These are phyloP conservation scores for Sorex araneus DNA, from an alignment of 2,113 vertebrate species.

Conservation along the genomic window DNA sequence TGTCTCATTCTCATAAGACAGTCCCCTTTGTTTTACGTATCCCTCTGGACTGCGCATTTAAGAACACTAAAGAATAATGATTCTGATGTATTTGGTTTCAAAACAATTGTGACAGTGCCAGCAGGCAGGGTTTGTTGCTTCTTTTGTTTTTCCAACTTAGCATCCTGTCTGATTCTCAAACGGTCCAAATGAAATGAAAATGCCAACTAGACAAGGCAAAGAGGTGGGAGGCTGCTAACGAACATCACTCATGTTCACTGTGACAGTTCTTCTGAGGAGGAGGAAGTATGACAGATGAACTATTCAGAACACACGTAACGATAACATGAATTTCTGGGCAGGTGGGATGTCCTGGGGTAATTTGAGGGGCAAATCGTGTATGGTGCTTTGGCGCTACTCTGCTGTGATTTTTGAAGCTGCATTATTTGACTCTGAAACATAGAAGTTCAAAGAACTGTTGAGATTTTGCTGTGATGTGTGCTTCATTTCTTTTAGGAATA, in stretches of 20 bases:
- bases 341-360: neutral
- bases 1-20: slow-evolving; percentile 28
- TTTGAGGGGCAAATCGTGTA: neutral
- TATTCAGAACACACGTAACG: neutral
- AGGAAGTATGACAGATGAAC: neutral
- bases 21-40: slow-evolving; percentile 23
- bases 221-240: neutral
- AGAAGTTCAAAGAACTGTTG: slow-evolving; percentile 25
- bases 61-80: slow-evolving; percentile 31
- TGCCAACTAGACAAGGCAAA: neutral
- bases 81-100: slow-evolving; percentile 38
- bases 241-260: neutral
- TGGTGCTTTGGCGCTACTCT: neutral
- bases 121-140: neutral
- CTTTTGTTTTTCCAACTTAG: slow-evolving; percentile 18
- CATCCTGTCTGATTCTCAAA: neutral
- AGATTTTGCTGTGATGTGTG: slow-evolving; percentile 9
- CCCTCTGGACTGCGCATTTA: neutral
- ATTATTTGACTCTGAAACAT: slow-evolving; percentile 3
- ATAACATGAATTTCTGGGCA: neutral
- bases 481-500: neutral
- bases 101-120: neutral
- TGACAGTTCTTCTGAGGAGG: neutral
- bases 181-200: neutral
- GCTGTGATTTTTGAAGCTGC: slow-evolving; percentile 11